Percentiles rank a stretch among this genome's conserved stretches.
Evolutionary conservation across 1,140 invertebrate species (phyloP).

Genomic region (Drosophila pruinosa): DNA sequence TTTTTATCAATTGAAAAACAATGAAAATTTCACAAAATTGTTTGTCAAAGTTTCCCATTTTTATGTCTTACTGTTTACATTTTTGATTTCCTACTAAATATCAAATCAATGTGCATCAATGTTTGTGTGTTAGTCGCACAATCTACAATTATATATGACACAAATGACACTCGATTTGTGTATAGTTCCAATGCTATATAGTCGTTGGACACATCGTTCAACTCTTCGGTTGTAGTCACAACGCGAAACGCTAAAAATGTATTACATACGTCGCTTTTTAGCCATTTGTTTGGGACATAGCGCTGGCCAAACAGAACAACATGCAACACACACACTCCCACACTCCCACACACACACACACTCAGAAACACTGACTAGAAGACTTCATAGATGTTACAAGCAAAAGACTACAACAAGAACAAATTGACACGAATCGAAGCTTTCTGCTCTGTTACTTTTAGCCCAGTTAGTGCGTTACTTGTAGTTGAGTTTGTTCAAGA

Average conservation of each 20-base stretch:
- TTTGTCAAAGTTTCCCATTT: conserved; percentile 8
- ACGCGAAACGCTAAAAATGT: conserved; percentile 5
- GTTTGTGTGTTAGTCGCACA: conserved; percentile 70
- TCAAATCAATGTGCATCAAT: conserved; percentile 54
- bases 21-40: too few relatives aligned
- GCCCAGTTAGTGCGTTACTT: conserved; percentile 70
- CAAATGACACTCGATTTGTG: conserved; percentile 41
- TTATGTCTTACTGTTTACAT: conserved; percentile 21
- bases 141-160: conserved; percentile 35
- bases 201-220: conserved; percentile 12
- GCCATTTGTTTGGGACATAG: conserved; percentile 19
- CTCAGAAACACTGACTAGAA: conserved; percentile 8
- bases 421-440: conserved; percentile 46
- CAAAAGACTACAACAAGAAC: conserved; percentile 13
- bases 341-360: conserved; percentile 34
- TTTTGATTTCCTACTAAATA: conserved; percentile 1
- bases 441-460: conserved; percentile 70
- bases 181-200: conserved; percentile 14
- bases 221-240: conserved; percentile 14
- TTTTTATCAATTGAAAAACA: conserved; percentile 5
- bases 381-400: not conserved
- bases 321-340: conserved; percentile 41
- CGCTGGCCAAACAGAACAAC: conserved; percentile 21
- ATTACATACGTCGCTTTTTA: conserved; percentile 29
- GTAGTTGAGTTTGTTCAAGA: conserved; percentile 73